Evolutionary conservation across 23 tunicate genomes (phyloP), one percentile per base, ranked within the genome.

Genomic region (Botrylloides violaceus): DNA sequence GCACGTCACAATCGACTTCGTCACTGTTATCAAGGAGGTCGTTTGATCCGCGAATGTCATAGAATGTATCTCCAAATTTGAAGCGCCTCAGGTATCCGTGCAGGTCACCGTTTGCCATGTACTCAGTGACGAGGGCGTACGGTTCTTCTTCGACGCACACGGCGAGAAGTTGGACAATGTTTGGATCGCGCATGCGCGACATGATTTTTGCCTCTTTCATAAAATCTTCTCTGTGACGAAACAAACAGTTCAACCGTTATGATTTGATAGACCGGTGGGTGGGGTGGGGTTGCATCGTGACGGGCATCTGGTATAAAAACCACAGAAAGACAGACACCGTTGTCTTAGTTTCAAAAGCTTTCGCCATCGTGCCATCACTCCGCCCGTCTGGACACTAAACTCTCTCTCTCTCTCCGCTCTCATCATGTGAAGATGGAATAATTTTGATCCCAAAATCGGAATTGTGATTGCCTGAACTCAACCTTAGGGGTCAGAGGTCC

Each of bases 101-200:
- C 50, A 90, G 50, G 55, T 90, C 97, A 61, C 97, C 97, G 60
- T 90, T 68, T 66, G 78, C 89, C 97, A 90, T 90, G 75, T 90
- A 90, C 34, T 83, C 97, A 2, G 97, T 90, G 20, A 90, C 58
- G 82, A 90, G 79, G 18, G 97, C 97, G 55, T 35, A 83, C 32
- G 88, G 88, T 32, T 83, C 81, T 49, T 75, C 85, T 57, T 50
- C 49, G 28, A 88, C 83, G 55, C 85, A 74, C 29, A 90, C 90
- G 2, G 97, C 97, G 27, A 90, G 66, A 24, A 90, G 64, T 3
- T 79, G 97, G 22, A 90, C 97, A 25, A 90, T 90, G 73, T 90
- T 83, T 23, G 78, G 78, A 55, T 90, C 73, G 19, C 68, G 75
- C 28, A 90, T 71, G 3, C 80, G 66, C 61, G 81, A 48, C 90